phyloP scores from a whole-genome alignment of 2,113 vertebrate species.

The Lagopus leucura region DNA sequence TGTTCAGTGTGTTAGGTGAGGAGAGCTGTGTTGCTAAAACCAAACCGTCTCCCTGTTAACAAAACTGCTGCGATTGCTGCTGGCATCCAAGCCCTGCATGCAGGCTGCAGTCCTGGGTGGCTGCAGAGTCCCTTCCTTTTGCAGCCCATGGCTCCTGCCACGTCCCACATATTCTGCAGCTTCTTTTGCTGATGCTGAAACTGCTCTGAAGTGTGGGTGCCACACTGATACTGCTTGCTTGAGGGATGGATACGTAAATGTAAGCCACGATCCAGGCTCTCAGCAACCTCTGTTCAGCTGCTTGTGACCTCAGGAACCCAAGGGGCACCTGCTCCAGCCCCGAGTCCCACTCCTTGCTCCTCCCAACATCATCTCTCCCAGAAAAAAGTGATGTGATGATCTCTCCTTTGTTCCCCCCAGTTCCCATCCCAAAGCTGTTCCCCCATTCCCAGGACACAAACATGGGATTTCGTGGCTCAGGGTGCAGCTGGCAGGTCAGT shows the following conservation, averaged over 20 bases:
- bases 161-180: accelerated
- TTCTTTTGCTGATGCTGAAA: accelerated
- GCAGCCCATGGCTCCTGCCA: neutral
- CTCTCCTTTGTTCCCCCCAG: neutral
- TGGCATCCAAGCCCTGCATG: accelerated
- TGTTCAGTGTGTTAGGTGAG: neutral
- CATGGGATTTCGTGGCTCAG: accelerated
- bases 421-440: neutral
- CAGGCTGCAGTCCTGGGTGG: neutral
- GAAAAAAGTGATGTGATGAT: accelerated
- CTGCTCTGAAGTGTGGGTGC: neutral
- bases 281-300: neutral
- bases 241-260: neutral
- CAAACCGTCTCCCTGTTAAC: neutral
- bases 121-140: neutral
- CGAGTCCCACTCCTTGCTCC: neutral
- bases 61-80: neutral
- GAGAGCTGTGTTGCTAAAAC: neutral
- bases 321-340: neutral
- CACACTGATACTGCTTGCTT: neutral
- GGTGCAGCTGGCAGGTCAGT: neutral
- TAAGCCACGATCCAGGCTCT: neutral
- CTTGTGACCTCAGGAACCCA: accelerated
- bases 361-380: neutral
- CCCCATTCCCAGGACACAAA: neutral